Percentiles rank a stretch among this genome's conserved stretches.
Evolutionary conservation across 2,888 invertebrate species (phyloP).

Genomic region (Melipona beecheii): DNA sequence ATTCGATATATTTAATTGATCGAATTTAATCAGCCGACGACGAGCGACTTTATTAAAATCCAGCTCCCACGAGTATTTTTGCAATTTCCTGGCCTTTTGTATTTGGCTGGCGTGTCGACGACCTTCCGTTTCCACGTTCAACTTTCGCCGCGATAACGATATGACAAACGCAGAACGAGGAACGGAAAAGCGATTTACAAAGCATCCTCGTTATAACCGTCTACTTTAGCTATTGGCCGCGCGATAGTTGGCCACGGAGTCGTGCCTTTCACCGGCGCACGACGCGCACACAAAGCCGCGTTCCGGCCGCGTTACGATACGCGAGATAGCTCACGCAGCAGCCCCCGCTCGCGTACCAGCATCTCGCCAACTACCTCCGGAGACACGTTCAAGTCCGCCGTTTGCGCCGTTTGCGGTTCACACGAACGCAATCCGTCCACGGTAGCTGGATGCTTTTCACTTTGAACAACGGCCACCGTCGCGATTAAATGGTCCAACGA

Average conservation of each 20-base stretch:
- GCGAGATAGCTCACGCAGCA: constrained; percentile 51
- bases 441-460: neutral
- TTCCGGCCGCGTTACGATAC: constrained; percentile 55
- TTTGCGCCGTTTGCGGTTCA: neutral
- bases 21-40: constrained; percentile 23
- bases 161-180: constrained; percentile 40
- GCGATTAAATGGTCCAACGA: constrained; percentile 42
- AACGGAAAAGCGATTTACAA: constrained; percentile 53
- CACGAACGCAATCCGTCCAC: constrained; percentile 2
- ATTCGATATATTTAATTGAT: constrained; percentile 38
- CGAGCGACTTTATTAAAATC: constrained; percentile 11
- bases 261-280: constrained; percentile 52
- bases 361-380: constrained; percentile 34
- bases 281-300: constrained; percentile 60
- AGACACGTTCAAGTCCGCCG: constrained; percentile 17
- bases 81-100: constrained; percentile 41
- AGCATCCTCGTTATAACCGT: constrained; percentile 44
- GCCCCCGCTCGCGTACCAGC: constrained; percentile 5
- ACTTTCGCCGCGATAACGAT: constrained; percentile 45
- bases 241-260: constrained; percentile 43
- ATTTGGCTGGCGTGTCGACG: constrained; percentile 21
- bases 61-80: constrained; percentile 28
- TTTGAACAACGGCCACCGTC: constrained; percentile 7
- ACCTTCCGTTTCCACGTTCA: constrained; percentile 31
- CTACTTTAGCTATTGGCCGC: constrained; percentile 53